These are phyloP conservation scores for Terrapene triunguis DNA, from an alignment of 2,113 vertebrate species.

Conservation along the genomic window DNA sequence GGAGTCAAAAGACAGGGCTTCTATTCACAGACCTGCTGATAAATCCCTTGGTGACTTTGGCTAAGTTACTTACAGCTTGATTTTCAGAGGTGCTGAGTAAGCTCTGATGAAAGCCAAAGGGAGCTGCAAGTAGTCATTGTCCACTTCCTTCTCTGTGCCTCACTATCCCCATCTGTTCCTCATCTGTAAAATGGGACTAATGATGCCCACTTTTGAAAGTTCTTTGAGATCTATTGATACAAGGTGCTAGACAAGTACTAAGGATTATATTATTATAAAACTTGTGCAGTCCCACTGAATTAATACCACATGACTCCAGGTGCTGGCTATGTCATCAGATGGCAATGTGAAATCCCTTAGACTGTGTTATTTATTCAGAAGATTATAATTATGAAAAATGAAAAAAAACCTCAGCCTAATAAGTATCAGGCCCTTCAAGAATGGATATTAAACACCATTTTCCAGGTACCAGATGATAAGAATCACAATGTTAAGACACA, in stretches of 20 bases:
- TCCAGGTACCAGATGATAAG: constrained; percentile 51
- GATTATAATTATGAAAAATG: constrained; percentile 35
- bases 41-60: background rate
- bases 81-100: background rate
- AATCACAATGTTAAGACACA: constrained; percentile 30
- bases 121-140: background rate
- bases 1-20: background rate
- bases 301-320: background rate
- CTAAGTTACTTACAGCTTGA: background rate
- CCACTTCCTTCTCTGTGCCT: background rate
- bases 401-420: constrained; percentile 27
- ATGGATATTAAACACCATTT: constrained; percentile 42
- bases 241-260: background rate
- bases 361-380: constrained; percentile 29
- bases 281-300: background rate
- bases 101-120: background rate
- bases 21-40: background rate
- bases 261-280: background rate
- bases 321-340: constrained; percentile 40
- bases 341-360: constrained; percentile 36
- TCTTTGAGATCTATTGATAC: background rate
- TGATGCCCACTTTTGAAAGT: background rate
- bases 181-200: constrained; percentile 2
- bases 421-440: constrained; percentile 45
- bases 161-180: constrained; percentile 1